Base-by-base conservation (phyloP, 2,797 vertebrate species). In the Molossus molossus region DNA sequence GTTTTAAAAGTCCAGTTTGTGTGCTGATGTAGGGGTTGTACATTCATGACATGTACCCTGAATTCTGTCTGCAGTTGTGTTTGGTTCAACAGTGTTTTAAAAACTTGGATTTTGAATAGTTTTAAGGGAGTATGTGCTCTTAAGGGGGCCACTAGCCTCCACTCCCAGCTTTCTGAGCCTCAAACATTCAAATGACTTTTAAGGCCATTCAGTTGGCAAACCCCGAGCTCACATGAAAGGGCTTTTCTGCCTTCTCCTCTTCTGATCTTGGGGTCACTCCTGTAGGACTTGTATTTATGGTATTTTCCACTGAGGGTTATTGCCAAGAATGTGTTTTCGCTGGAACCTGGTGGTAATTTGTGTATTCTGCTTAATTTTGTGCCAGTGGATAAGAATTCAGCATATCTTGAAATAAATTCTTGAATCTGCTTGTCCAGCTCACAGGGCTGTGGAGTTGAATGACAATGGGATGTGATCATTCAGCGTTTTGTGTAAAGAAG, bases 301-400 rank as follows among this genome's bases (percentile, higher is more conserved):
- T 91, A 15, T 80, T 96, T 95, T 80, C 60, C 27, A 88, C 5
- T 50, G 69, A 89, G 80, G 40, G 79, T 29, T 81, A 55, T 65
- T 80, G 37, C 67, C 70, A 76, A 85, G 55, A 96, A 53, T 72
- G 14, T 58, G 11, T 65, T 96, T 86, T 21, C 55, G 92, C 92
- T 82, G 60, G 76, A 48, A 81, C 23, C 25, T 13, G 9, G 6
- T 84, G 7, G 6, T 84, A 15, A 33, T 67, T 25, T 83, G 3
- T 87, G 40, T 70, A 40, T 69, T 94, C 62, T 88, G 29, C 23
- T 50, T 53, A 27, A 27, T 79, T 85, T 94, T 93, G 76, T 72
- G 18, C 69, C 73, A 82, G 0, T 57, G 13, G 37, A 9, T 76
- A 58, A 70, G 37, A 76, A 67, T 82, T 83, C 21, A 93, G 27